These are phyloP conservation scores for Harlomillsia oculata DNA, from an alignment of 1,140 invertebrate species.

Conservation along the genomic window DNA sequence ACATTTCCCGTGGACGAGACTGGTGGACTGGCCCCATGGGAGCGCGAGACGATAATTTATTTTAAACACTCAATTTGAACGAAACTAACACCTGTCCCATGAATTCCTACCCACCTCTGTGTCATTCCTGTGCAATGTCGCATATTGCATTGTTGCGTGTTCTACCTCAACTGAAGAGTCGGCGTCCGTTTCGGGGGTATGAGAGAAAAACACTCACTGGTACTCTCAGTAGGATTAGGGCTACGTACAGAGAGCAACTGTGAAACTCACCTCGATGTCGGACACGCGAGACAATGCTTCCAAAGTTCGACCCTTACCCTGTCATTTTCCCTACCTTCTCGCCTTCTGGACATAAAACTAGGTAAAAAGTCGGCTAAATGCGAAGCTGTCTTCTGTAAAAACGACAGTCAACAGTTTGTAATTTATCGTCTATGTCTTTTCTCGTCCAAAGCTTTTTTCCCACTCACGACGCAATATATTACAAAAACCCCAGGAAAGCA, in stretches of 20 bases:
- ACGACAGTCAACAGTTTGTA: constrained; percentile 25
- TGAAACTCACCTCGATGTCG: too few species aligned
- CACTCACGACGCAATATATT: too few species aligned
- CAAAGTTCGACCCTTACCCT: too few species aligned
- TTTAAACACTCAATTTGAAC: constrained; percentile 1
- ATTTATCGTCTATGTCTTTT: constrained; percentile 25
- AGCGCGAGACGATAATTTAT: constrained; percentile 12
- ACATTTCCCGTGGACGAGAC: too few species aligned
- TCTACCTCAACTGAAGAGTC: background rate
- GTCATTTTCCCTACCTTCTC: too few species aligned
- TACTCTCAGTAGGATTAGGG: too few species aligned
- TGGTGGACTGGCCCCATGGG: too few species aligned
- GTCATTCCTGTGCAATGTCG: background rate
- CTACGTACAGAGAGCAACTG: too few species aligned
- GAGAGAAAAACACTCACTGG: too few species aligned
- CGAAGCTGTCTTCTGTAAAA: constrained; percentile 11
- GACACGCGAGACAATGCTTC: too few species aligned
- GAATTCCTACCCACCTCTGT: background rate
- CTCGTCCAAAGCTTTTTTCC: constrained; percentile 12
- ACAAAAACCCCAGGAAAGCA: too few species aligned
- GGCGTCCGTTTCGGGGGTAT: background rate
- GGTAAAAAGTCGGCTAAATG: constrained; percentile 7
- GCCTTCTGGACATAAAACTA: background rate
- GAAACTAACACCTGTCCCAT: too few species aligned
- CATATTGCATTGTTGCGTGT: background rate